These are phyloP conservation scores for Phenganax subtilis DNA, from an alignment of 92 coral and sea anemone genomes.

Conservation along the genomic window DNA sequence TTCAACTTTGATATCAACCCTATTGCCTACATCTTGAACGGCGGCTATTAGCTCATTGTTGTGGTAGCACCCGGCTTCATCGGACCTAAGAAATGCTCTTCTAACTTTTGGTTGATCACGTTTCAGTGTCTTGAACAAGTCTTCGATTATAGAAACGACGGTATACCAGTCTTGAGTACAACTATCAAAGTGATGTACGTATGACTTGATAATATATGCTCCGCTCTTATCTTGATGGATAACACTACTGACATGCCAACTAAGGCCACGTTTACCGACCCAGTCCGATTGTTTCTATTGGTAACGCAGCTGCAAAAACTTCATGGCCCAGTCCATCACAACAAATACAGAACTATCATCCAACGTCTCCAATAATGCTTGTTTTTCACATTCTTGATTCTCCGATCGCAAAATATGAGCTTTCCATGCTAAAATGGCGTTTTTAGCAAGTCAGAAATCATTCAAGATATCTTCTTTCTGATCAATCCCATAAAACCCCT, in stretches of 20 bases:
- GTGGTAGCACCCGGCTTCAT: slow-evolving; percentile 67
- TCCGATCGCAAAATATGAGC: slow-evolving; percentile 70
- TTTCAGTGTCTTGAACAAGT: slow-evolving; percentile 56
- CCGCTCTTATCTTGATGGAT: slow-evolving; percentile 43
- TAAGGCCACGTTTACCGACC: slow-evolving; percentile 53
- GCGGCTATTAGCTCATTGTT: slow-evolving; percentile 58
- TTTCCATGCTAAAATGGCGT: slow-evolving; percentile 34
- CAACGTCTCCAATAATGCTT: slow-evolving; percentile 47
- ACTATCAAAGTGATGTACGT: slow-evolving; percentile 65
- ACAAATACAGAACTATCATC: slow-evolving; percentile 54
- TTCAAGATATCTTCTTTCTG: slow-evolving; percentile 64
- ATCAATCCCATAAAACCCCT: slow-evolving; percentile 6
- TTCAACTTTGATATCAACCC: slow-evolving; percentile 54
- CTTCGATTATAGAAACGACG: slow-evolving; percentile 62
- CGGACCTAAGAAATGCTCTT: slow-evolving; percentile 58
- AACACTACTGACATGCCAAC: slow-evolving; percentile 66
- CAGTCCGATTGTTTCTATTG: too few species aligned
- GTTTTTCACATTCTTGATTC: slow-evolving; percentile 64
- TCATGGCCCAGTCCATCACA: background rate
- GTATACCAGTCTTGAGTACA: slow-evolving; percentile 75
- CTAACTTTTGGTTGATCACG: slow-evolving; percentile 45
- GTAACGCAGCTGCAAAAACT: too few species aligned
- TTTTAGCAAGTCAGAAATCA: slow-evolving; percentile 51
- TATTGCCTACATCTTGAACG: slow-evolving; percentile 49
- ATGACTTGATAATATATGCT: slow-evolving; percentile 53